Evolutionary conservation across 2,888 invertebrate species (phyloP).

Genomic region (Agrenia bidenticulata): DNA sequence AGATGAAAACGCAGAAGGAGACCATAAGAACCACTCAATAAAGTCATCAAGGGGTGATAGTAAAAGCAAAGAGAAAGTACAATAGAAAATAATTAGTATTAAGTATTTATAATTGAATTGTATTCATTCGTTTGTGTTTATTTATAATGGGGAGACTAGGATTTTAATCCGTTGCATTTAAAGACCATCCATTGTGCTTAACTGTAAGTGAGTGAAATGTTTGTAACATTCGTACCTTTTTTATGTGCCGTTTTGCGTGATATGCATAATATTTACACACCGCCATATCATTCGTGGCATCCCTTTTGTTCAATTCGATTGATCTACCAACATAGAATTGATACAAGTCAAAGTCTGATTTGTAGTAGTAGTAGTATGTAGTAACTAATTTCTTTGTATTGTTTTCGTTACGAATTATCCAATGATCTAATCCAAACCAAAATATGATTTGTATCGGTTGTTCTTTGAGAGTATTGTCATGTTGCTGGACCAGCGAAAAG

Average conservation of each 20-base stretch:
- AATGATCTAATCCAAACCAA: too few relatives aligned
- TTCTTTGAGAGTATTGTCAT: too few relatives aligned
- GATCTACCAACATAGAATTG: too few relatives aligned
- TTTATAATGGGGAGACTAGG: background rate
- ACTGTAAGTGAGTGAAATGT: background rate
- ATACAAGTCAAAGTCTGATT: too few relatives aligned
- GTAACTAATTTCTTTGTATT: too few relatives aligned
- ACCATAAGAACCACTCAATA: background rate
- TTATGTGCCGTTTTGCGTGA: constrained; percentile 4
- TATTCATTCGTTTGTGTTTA: background rate
- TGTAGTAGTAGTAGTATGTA: too few relatives aligned
- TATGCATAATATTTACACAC: background rate
- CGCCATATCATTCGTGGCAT: too few relatives aligned
- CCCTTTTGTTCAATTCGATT: too few relatives aligned
- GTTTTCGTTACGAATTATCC: too few relatives aligned
- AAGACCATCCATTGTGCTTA: constrained; percentile 1
- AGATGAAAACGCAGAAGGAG: background rate
- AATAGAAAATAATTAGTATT: too few relatives aligned
- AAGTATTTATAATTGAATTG: background rate
- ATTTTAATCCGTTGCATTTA: background rate
- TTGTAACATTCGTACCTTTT: constrained; percentile 9
- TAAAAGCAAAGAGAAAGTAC: background rate
- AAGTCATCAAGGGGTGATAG: background rate
- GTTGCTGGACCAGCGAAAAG: too few relatives aligned
- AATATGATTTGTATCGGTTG: too few relatives aligned